Evolutionary conservation across 2,113 vertebrate genomes (phyloP).

Genomic region (Galeopterus variegatus): DNA sequence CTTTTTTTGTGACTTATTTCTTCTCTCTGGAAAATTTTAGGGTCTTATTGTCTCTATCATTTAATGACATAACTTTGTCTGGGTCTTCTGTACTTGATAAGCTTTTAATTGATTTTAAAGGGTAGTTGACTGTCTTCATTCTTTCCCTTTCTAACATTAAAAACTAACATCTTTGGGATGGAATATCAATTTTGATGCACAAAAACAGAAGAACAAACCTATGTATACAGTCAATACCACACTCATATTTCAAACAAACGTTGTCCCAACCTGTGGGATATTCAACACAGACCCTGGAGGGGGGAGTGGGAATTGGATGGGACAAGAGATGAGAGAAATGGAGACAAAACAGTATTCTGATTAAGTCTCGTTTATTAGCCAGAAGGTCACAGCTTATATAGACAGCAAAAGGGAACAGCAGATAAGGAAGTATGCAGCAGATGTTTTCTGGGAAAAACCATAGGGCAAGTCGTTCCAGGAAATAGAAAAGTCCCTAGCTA

Average conservation of each 20-base stretch:
- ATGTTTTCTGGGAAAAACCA: too few relatives aligned
- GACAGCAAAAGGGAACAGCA: too few relatives aligned
- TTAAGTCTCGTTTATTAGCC: too few relatives aligned
- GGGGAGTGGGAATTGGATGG: too few relatives aligned
- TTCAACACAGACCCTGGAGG: too few relatives aligned
- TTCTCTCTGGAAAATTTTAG: constrained; percentile 5
- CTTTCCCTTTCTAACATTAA: constrained; percentile 28
- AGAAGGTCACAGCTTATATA: too few relatives aligned
- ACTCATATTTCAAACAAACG: neutral
- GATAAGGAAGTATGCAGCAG: too few relatives aligned
- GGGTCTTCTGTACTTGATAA: neutral
- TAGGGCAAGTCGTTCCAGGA: too few relatives aligned
- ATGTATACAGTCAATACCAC: neutral
- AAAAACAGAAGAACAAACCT: neutral
- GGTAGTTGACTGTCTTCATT: neutral
- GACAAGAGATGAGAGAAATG: too few relatives aligned
- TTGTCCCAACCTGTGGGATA: too few relatives aligned
- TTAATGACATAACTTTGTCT: constrained; percentile 6
- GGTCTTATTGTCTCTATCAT: neutral
- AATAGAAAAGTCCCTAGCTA: too few relatives aligned
- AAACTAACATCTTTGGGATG: neutral
- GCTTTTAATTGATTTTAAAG: neutral
- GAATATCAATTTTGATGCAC: neutral
- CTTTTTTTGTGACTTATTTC: constrained; percentile 10
- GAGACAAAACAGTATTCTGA: too few relatives aligned